phyloP scores from a whole-genome alignment of 2,888 invertebrate genomes.

The Lasioglossum lativentre region DNA sequence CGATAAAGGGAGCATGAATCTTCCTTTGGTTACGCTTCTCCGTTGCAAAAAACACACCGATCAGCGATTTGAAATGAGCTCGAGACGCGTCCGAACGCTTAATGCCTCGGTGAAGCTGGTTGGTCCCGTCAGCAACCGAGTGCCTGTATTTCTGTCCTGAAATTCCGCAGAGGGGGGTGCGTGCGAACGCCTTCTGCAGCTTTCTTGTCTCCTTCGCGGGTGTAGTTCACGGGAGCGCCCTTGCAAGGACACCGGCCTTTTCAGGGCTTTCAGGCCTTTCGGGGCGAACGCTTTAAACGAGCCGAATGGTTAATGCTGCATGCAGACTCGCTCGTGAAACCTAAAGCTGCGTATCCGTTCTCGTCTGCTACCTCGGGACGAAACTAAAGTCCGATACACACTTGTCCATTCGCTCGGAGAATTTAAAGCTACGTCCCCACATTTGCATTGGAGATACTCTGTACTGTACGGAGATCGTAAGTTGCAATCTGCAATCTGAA shows the following conservation, averaged over 20 bases:
- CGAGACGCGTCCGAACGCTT: neutral
- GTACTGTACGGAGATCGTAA: neutral
- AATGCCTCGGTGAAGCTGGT: neutral
- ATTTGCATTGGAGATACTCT: neutral
- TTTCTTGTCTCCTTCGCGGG: constrained; percentile 46
- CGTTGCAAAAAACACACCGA: constrained; percentile 11
- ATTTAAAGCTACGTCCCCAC: neutral
- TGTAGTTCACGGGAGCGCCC: constrained; percentile 63
- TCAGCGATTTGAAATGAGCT: constrained; percentile 1
- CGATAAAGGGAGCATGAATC: neutral
- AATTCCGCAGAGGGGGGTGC: constrained; percentile 45
- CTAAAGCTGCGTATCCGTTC: neutral
- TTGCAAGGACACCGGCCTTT: constrained; percentile 72
- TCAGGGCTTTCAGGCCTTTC: constrained; percentile 58
- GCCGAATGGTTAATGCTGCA: constrained; percentile 21
- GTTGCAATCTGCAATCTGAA: neutral
- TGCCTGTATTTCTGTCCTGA: constrained; percentile 37
- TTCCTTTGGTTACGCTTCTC: neutral
- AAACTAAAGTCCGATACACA: neutral
- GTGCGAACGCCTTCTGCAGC: constrained; percentile 43
- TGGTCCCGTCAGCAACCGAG: constrained; percentile 1
- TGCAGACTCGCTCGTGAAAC: neutral
- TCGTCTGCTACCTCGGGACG: neutral
- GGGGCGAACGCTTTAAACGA: constrained; percentile 48
- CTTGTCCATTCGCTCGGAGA: neutral